Evolutionary conservation across 2,888 invertebrate species (phyloP).

Genomic region (Troides aeacus): DNA sequence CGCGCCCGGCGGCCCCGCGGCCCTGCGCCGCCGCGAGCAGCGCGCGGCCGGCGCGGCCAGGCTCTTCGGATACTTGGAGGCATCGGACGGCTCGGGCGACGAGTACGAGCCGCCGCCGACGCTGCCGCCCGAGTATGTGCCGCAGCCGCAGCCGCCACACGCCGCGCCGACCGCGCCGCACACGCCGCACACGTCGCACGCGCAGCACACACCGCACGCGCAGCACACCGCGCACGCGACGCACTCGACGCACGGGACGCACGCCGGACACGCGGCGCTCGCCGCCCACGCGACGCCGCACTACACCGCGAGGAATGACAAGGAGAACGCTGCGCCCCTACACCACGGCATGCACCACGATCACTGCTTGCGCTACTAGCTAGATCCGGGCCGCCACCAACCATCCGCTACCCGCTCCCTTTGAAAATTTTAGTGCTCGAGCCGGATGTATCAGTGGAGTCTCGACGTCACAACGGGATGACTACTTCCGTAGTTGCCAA

Average conservation of each 20-base stretch:
- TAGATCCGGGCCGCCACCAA: neutral
- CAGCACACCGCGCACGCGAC: constrained; percentile 46
- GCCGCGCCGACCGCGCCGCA: constrained; percentile 36
- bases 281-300: constrained; percentile 36
- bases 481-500: no score
- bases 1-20: constrained; percentile 33
- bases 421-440: constrained; percentile 1
- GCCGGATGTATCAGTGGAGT: no score
- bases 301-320: constrained; percentile 56
- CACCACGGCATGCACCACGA: constrained; percentile 68
- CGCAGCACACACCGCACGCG: constrained; percentile 24
- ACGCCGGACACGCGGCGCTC: constrained; percentile 27
- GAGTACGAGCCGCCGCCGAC: constrained; percentile 61
- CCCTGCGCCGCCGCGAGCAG: constrained; percentile 37
- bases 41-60: constrained; percentile 49
- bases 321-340: constrained; percentile 66
- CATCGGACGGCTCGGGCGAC: constrained; percentile 64
- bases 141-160: constrained; percentile 32
- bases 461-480: no score
- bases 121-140: constrained; percentile 48
- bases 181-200: constrained; percentile 32
- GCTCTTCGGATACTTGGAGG: constrained; percentile 86
- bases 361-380: constrained; percentile 71
- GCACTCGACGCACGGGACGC: constrained; percentile 34
- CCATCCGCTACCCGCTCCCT: constrained; percentile 25